These are phyloP conservation scores for Hypocryptadius cinnamomeus DNA, from an alignment of 2,113 vertebrate genomes.

Conservation along the genomic window DNA sequence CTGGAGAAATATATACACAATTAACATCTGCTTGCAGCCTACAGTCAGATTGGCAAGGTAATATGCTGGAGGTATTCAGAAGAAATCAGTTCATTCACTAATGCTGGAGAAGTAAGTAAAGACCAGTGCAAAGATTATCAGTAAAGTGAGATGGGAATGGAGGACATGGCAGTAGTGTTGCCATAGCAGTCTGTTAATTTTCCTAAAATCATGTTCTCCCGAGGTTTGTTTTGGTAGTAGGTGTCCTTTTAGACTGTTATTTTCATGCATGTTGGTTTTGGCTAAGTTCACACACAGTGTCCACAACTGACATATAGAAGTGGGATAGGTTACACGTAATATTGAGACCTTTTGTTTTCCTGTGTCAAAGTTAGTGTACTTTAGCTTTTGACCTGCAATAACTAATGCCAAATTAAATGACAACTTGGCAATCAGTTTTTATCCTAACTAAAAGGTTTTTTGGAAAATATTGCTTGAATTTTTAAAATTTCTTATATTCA, in stretches of 20 bases:
- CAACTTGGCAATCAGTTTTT: background rate
- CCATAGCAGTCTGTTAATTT: background rate
- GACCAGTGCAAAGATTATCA: background rate
- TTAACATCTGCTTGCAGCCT: background rate
- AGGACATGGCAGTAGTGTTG: background rate
- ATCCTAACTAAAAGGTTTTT: background rate
- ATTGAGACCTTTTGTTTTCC: slow-evolving; percentile 45
- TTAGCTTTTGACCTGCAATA: slow-evolving; percentile 2
- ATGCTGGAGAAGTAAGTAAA: background rate
- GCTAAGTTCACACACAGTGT: slow-evolving; percentile 6
- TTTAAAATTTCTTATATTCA: background rate
- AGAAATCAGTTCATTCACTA: background rate
- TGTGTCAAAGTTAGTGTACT: background rate
- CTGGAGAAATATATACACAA: background rate
- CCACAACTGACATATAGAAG: background rate
- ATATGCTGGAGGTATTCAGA: background rate
- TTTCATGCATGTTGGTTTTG: slow-evolving; percentile 56
- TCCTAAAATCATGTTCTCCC: background rate
- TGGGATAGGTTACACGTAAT: slow-evolving; percentile 22
- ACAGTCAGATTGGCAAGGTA: background rate
- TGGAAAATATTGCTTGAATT: background rate
- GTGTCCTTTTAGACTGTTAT: slow-evolving; percentile 30
- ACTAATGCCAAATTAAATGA: background rate
- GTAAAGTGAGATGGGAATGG: background rate
- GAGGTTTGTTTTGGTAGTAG: slow-evolving; percentile 12